Base-by-base conservation (phyloP, 2,797 vertebrate genomes). In the Danio tinwini region DNA sequence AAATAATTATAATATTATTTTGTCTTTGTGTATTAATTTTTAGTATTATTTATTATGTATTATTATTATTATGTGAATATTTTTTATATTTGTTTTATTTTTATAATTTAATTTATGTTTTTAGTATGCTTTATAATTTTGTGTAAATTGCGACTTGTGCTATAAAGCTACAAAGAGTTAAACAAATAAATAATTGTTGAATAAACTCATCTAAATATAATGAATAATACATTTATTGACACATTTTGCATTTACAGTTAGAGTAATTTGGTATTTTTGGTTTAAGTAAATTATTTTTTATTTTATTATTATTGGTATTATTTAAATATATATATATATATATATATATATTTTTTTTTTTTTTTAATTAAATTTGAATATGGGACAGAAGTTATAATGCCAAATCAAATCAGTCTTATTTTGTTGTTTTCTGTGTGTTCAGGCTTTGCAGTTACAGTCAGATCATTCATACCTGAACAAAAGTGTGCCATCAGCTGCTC, bases 381-480 rank as follows among this genome's bases (percentile, higher is more conserved):
- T n/a, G n/a, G n/a, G n/a, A n/a, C n/a, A n/a, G n/a, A n/a, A n/a
- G n/a, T n/a, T n/a, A n/a, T n/a, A n/a, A n/a, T n/a, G n/a, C n/a
- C n/a, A n/a, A n/a, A n/a, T n/a, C n/a, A n/a, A n/a, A n/a, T n/a
- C n/a, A n/a, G n/a, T n/a, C 12, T 53, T 5, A 53, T 16, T 5
- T 44, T 56, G 14, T 63, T 19, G 5, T 14, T 17, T 53, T 49
- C 19, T 69, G 56, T 9, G 1, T 64, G 13, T 42, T 6, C 88
- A 97, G 96, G 94, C 95, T 59, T 90, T 96, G 86, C 90, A 92
- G 88, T 84, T 93, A 61, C 96, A 96, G 89, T 92, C 92, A 50
- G 82, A 93, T 53, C 92, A 95, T 82, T 93, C 94, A 17, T 96
- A 94, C 13, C 79, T 90, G 49, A 95, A 96, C 81, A 95, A 94